Base-by-base conservation (phyloP, 2,888 invertebrate genomes). In the Zeuzera pyrina region DNA sequence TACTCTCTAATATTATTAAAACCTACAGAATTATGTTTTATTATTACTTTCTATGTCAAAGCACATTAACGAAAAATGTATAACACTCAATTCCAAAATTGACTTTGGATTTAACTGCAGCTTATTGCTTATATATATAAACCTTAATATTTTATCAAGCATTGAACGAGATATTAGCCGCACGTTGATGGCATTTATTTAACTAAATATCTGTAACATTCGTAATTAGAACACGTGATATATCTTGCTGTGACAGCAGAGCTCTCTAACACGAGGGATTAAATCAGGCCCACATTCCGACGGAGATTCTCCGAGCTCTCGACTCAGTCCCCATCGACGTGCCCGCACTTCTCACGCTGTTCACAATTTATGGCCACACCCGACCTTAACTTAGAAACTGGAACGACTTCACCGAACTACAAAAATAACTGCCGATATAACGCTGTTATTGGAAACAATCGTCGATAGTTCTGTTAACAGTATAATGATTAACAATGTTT, bases 141-240 rank as follows among this genome's bases (percentile, higher is more conserved):
- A n/a, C n/a, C n/a, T n/a, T n/a, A n/a, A n/a, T n/a, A n/a, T n/a
- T n/a, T n/a, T n/a, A n/a, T n/a, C n/a, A n/a, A n/a, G n/a, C n/a
- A n/a, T 28, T 28, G 10, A 12, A 15, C 28, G 28, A 10, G 14
- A 13, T 8, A 28, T 28, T 28, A 28, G 10, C 28, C 28, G 35
- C 30, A 42, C 36, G 23, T 33, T 33, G 35, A 31, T 37, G 35
- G 42, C 36, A 38, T 42, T 53, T 42, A 57, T 57, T 51, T 36
- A 45, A 34, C 45, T 49, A 55, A 47, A 51, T 47, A 47, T 51
- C 50, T 46, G 45, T 54, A 46, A 58, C 56, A 63, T 59, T 60
- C 40, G 56, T 53, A 66, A 66, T 65, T 62, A 62, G 55, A 55
- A 41, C 34, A 41, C 40, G 56, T 58, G 55, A 64, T 63, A 60